Evolutionary conservation across 2,113 vertebrate genomes (phyloP), one percentile per base, ranked within the genome.

Genomic region (Lagenorhynchus albirostris): DNA sequence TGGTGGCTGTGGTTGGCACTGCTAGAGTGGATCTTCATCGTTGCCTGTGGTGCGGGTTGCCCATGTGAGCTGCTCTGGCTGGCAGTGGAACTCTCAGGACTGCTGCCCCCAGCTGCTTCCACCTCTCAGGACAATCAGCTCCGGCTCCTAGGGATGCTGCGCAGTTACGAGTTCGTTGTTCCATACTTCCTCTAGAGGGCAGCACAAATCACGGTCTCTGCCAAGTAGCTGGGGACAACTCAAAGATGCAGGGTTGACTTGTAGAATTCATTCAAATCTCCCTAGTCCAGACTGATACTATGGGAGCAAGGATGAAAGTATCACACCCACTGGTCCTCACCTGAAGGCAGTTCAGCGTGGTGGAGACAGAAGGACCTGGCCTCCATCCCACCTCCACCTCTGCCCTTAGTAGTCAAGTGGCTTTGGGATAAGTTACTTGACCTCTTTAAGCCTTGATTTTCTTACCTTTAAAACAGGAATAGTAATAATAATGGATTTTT

Each of bases 61-160:
- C 15, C 17, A 13, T 6, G 13, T 58, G 67, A 79, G 65, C 47
- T 76, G 26, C 36, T 68, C 80, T 31, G 86, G 83, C 91, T 94
- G 41, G 73, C 91, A 74, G 50, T 8, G 94, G 55, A 71, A 80
- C 25, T 96, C 97, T 96, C 84, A 94, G 96, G 97, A 25, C 25
- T 44, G 70, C 29, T 38, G 10, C 68, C 60, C 55, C 1, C 50
- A 70, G 25, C 14, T n/a, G 50, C 79, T 71, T 12, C 31, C 25
- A 73, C 41, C 13, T 74, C 68, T 76, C 41, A 38, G 26, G 91
- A 44, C 21, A 47, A 17, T 21, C 36, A 38, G 6, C 20, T 63
- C 55, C 68, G 33, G 8, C 10, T 36, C 10, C 60, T 17, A 29
- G 73, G 47, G n/a, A 17, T 20, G 8, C 73, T 18, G 47, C 41